Evolutionary conservation across 2,113 vertebrate species (phyloP), one percentile per base, ranked within the genome.

Genomic region (Syngnathoides biaculeatus): DNA sequence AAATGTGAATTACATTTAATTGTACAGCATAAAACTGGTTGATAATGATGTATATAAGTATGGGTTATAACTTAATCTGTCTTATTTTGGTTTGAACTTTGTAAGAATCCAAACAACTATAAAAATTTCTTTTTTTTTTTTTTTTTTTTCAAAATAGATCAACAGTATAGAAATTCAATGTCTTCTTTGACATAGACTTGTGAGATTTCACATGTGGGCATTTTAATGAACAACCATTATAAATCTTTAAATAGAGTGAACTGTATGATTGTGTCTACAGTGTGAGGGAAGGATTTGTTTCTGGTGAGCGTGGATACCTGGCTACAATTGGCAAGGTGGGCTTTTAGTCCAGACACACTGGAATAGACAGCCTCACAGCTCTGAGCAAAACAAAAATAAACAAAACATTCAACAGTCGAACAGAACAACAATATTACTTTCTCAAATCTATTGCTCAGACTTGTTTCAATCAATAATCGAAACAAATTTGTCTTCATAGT

Each of bases 291-390:
- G 19, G n/a, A 20, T 75, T 43, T 62, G 19, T 24, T 69, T 62
- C 26, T 60, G 35, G 38, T 63, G 48, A 47, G 69, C 42, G 67
- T 59, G 58, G 68, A 20, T 92, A 99, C 97, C 96, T 98, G 96
- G 87, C 93, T 96, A 88, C 97, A 99, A 91, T 95, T 98, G 80
- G 95, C 95, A 55, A 99, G 93, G 71, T 99, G 96, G 68, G 95
- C 96, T 89, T 98, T 99, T 53, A 98, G 90, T 77, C 96, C 97
- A 8, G 96, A 99, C 75, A 99, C 96, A 35, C 97, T 98, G 81
- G 95, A 98, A 83, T 99, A 99, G 75, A 98, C 94, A 81, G 97
- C 96, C 90, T 95, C 95, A 79, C 97, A 99, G 91, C 93, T 94
- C 97, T 98, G 90, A 7, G 43, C 81, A 59, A 59, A 63, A 78